A percentile compares a stretch with the other conserved stretches of the same genome.
These are phyloP conservation scores for Drosophila ficusphila DNA, from an alignment of 1,140 invertebrate species.

Conservation along the genomic window DNA sequence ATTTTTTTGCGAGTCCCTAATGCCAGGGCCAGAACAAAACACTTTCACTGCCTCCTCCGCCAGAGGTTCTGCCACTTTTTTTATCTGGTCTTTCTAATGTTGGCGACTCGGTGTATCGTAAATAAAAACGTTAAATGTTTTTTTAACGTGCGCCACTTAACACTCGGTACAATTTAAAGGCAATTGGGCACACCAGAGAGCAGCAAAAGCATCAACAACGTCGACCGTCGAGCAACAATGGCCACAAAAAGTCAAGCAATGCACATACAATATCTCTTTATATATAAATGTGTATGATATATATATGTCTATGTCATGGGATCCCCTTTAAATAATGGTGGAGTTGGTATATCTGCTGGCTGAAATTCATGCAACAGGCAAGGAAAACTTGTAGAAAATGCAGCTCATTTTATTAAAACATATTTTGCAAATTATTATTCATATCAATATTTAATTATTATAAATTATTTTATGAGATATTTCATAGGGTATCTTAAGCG, in stretches of 20 bases:
- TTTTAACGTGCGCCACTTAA: constrained; percentile 81
- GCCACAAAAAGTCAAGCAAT: constrained; percentile 59
- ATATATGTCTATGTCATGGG: constrained; percentile 27
- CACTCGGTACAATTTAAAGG: constrained; percentile 80
- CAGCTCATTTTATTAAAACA: too few relatives aligned
- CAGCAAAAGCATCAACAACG: constrained; percentile 22
- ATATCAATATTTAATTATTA: too few relatives aligned
- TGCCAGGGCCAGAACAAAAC: constrained; percentile 68
- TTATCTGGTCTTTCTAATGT: constrained; percentile 2
- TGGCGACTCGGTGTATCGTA: constrained; percentile 59
- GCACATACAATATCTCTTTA: constrained; percentile 41
- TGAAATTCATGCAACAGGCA: constrained; percentile 11
- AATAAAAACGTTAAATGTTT: constrained; percentile 83
- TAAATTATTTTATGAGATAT: neutral
- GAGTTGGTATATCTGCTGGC: constrained; percentile 15
- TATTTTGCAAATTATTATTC: too few relatives aligned
- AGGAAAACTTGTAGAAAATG: too few relatives aligned
- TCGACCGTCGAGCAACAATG: constrained; percentile 47
- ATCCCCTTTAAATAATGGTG: constrained; percentile 17
- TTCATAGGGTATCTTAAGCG: neutral
- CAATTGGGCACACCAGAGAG: constrained; percentile 73
- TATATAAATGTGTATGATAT: constrained; percentile 22
- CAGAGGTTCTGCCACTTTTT: constrained; percentile 12
- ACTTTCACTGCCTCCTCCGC: constrained; percentile 49
- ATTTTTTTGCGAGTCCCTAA: constrained; percentile 48